Evolutionary conservation across 2,888 invertebrate species (phyloP), one percentile per base, ranked within the genome.

Genomic region (Diplazon laetatorius): DNA sequence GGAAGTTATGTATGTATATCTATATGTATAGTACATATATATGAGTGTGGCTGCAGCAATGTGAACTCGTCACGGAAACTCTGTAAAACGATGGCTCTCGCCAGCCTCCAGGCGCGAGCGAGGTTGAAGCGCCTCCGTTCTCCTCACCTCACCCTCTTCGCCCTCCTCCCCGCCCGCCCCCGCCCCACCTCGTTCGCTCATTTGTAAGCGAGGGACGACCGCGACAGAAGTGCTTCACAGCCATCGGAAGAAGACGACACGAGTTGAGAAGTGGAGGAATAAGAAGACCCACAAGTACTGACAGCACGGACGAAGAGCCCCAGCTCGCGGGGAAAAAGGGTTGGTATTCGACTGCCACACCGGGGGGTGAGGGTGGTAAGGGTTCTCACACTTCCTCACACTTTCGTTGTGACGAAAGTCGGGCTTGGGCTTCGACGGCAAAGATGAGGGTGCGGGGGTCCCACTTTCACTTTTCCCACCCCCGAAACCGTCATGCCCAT

Each of bases 1-100:
- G 42, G 39, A 76, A 70, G 55, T 65, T 76, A 70, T 70, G 50
- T 37, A 70, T 76, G n/a, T n/a, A n/a, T n/a, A n/a, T n/a, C n/a
- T n/a, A n/a, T n/a, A n/a, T n/a, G n/a, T n/a, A n/a, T n/a, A n/a
- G n/a, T n/a, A n/a, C n/a, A n/a, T n/a, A n/a, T n/a, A n/a, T n/a
- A n/a, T n/a, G n/a, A n/a, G n/a, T n/a, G n/a, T n/a, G 48, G 50
- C 76, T 37, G 57, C 42, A 42, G 70, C 59, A 65, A 63, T 57
- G 63, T 35, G 70, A 76, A 65, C 57, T 76, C 48, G 57, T 59
- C 30, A 20, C 42, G 50, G 70, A 59, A 70, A 50, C 22, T 76
- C 59, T n/a, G 35, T 63, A 65, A 39, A 70, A 70, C 63, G 76
- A 76, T 59, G 70, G 65, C 63, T 39, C 63, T 76, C 22, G 18